phyloP scores from a whole-genome alignment of 2,797 vertebrate species.

The Pipistrellus pygmaeus region DNA sequence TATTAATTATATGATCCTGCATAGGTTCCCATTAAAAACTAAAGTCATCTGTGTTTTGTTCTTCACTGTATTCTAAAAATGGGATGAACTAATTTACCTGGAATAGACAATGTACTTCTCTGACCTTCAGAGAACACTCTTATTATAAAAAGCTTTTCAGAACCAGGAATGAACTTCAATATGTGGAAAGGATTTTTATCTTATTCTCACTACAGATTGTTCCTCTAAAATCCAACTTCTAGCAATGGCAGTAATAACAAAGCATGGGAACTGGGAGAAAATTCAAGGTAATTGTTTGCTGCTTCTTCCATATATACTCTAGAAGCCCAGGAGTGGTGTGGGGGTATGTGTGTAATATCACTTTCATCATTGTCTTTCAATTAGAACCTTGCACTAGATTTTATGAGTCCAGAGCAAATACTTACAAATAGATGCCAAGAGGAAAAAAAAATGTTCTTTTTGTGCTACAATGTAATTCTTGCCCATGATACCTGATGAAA shows the following conservation, averaged over 20 bases:
- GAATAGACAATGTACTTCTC: constrained; percentile 45
- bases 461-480: background rate
- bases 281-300: constrained; percentile 24
- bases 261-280: background rate
- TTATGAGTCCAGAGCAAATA: constrained; percentile 29
- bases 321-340: background rate
- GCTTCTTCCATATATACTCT: constrained; percentile 15
- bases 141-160: constrained; percentile 55
- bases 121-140: constrained; percentile 53
- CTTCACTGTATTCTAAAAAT: constrained; percentile 53
- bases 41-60: constrained; percentile 3
- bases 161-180: background rate
- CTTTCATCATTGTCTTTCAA: background rate
- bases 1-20: constrained; percentile 13
- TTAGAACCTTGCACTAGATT: background rate
- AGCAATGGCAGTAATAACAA: constrained; percentile 1
- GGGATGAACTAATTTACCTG: constrained; percentile 60
- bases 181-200: constrained; percentile 39
- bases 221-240: constrained; percentile 53
- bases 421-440: constrained; percentile 15
- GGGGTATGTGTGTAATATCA: background rate
- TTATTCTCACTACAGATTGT: constrained; percentile 17
- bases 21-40: constrained; percentile 57
- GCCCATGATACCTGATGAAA: background rate
- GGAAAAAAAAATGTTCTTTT: constrained; percentile 7